Evolutionary conservation across 2,113 vertebrate genomes (phyloP).

Genomic region (Athene cunicularia): DNA sequence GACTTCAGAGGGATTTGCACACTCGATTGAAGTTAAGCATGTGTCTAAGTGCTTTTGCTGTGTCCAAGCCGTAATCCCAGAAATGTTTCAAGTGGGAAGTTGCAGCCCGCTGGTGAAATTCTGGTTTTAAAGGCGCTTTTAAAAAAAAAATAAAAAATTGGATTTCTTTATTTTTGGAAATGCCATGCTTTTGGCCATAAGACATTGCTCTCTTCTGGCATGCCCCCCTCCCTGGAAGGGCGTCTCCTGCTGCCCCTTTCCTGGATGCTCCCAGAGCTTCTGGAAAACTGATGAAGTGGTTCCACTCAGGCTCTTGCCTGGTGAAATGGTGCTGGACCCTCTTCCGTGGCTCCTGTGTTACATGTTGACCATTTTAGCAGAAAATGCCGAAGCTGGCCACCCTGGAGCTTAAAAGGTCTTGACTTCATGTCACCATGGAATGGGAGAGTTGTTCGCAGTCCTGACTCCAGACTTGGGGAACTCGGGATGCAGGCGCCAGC

Average conservation of each 20-base stretch:
- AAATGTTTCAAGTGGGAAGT: neutral
- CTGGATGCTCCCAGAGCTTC: neutral
- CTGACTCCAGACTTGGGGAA: neutral
- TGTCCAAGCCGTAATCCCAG: neutral
- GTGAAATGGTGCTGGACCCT: neutral
- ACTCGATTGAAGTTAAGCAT: neutral
- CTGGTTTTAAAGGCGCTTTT: neutral
- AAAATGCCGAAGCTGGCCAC: neutral
- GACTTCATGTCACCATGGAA: neutral
- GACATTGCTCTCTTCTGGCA: neutral
- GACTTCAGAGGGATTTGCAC: neutral
- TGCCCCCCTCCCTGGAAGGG: neutral
- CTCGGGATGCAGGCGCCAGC: neutral
- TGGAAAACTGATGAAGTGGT: neutral
- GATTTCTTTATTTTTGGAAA: neutral
- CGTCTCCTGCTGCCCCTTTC: neutral
- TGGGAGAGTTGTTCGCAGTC: neutral
- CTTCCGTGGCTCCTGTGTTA: neutral
- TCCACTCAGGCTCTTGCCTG: neutral
- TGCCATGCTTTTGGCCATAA: neutral
- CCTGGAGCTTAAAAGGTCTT: too few relatives aligned
- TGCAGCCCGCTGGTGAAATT: neutral
- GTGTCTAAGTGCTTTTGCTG: neutral
- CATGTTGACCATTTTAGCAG: neutral
- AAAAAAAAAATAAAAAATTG: neutral